A percentile compares a stretch with the other conserved stretches of the same genome.
phyloP scores from a whole-genome alignment of 2,113 vertebrate genomes.

The Hassar affinis region DNA sequence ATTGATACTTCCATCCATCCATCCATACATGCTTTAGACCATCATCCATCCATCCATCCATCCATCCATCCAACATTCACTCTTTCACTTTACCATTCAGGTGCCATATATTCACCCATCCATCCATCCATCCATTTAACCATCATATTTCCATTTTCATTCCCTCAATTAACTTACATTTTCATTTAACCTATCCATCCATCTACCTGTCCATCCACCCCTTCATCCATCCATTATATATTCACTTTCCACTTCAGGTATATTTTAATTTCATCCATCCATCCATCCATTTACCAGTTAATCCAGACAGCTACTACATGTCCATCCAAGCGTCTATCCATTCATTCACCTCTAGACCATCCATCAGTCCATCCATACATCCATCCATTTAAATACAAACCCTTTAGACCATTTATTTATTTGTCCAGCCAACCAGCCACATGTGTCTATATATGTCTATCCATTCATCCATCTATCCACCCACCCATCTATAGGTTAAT shows the following conservation, averaged over 20 bases:
- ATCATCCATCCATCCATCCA: slow-evolving; percentile 11
- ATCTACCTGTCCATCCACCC: no score
- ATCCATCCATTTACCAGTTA: neutral
- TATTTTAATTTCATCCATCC: neutral
- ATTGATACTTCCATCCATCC: neutral
- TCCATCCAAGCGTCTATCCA: neutral
- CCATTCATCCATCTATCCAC: neutral
- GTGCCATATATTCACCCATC: neutral
- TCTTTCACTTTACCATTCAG: no score
- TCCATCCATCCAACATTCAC: slow-evolving; percentile 8
- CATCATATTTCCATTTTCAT: neutral
- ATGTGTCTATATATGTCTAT: no score
- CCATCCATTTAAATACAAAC: neutral
- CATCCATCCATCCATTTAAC: neutral
- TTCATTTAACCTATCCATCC: neutral
- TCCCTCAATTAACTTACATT: no score
- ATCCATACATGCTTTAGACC: neutral
- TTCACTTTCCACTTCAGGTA: neutral
- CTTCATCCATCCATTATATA: no score
- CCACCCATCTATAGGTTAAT: neutral
- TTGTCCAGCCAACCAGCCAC: no score
- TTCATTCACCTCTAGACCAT: no score
- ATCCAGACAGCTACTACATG: neutral
- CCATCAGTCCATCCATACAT: neutral
- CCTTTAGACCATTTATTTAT: no score